A percentile compares a stretch with the other conserved stretches of the same genome.
These are phyloP conservation scores for Parus major DNA, from an alignment of 2,113 vertebrate genomes.

Conservation along the genomic window DNA sequence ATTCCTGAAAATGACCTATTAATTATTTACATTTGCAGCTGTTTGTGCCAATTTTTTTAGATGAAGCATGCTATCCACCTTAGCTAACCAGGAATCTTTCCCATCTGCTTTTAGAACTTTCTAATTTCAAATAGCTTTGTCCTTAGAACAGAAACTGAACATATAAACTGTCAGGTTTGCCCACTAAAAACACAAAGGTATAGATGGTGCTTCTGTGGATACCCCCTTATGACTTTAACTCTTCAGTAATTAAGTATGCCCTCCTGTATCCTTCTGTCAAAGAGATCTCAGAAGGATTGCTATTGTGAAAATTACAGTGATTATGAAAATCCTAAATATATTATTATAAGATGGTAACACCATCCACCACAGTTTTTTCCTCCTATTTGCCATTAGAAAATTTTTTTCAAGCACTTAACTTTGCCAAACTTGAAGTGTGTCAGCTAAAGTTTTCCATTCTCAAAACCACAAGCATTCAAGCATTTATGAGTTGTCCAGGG, in stretches of 20 bases:
- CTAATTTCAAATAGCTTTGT: background rate
- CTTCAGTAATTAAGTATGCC: background rate
- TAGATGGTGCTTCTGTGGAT: background rate
- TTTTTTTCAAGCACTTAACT: background rate
- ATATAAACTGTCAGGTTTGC: background rate
- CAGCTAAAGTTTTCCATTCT: slow-evolving; percentile 37
- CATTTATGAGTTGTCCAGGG: background rate
- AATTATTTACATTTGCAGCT: background rate
- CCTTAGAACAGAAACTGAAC: background rate
- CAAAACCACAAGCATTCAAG: slow-evolving; percentile 39
- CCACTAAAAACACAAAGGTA: background rate
- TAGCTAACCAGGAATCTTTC: background rate
- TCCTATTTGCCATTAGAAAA: background rate
- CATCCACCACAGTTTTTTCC: background rate
- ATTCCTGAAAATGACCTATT: background rate
- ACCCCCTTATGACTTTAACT: background rate
- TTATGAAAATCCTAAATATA: background rate
- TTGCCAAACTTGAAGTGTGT: background rate
- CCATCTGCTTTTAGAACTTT: background rate
- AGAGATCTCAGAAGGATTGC: background rate
- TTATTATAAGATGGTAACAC: background rate
- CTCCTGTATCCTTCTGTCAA: background rate
- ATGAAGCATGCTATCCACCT: background rate
- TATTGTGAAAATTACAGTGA: background rate
- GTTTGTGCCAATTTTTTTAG: background rate